Conservation (phyloP, 2,113 vertebrate species). For the Balaenoptera acutorostrata region DNA sequence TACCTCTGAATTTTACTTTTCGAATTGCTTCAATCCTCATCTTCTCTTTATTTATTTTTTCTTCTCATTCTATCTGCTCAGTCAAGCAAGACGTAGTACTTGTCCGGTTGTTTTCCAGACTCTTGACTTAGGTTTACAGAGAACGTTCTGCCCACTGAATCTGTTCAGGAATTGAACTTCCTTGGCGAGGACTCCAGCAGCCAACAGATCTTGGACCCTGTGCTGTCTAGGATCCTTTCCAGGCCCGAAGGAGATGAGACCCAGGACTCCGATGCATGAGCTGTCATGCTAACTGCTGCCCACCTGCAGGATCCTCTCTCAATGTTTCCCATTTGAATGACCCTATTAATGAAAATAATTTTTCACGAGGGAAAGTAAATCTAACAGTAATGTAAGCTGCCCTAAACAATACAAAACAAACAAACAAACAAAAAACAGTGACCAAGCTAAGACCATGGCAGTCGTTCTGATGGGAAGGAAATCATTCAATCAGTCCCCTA, state of each 20-base stretch:
- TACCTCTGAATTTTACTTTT: neutral
- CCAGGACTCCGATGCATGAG: neutral
- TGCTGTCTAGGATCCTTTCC: neutral
- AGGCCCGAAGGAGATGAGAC: neutral
- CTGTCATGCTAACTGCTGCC: neutral
- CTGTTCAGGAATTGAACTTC: neutral
- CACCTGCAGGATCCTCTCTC: neutral
- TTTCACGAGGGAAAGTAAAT: neutral
- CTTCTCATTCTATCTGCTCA: slow-evolving; percentile 26
- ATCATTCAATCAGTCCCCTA: neutral
- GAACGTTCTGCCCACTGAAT: neutral
- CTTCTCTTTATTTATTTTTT: slow-evolving; percentile 8
- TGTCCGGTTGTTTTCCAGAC: neutral
- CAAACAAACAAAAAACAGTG: neutral
- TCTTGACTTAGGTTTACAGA: slow-evolving; percentile 43
- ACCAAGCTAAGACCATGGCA: neutral
- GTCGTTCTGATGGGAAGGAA: neutral
- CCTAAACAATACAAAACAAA: neutral
- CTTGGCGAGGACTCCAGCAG: neutral
- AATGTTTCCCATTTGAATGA: neutral
- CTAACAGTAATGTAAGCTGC: neutral
- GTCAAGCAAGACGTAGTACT: slow-evolving; percentile 15
- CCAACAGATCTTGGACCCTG: neutral
- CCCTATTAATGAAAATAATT: neutral
- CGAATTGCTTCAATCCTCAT: neutral